Evolutionary conservation across 2,888 invertebrate genomes (phyloP), one percentile per base, ranked within the genome.

Genomic region (Junonia oenone): DNA sequence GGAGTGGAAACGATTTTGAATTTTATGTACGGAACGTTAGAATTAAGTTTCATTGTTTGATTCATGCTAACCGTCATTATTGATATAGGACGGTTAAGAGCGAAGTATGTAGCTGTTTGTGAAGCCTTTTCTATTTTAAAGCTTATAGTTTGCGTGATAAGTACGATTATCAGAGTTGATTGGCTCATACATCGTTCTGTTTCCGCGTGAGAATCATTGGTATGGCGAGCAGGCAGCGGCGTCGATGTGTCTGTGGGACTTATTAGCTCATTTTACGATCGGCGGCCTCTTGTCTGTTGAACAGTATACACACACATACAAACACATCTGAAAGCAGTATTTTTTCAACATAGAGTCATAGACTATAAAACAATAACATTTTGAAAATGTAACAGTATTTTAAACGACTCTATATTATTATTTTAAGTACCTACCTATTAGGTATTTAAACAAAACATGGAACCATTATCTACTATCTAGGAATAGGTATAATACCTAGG

Each of bases 231-330:
- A 75, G 76, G 79, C 81, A 69, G 69, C 78, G 85, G 87, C 87
- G 88, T 82, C 87, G 81, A 78, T 81, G 80, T 81, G 87, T 89
- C 87, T 88, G 83, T 85, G 72, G 77, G 78, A 77, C 78, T 83
- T 83, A 86, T 87, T 87, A 88, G 82, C 76, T 82, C 73, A 75
- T 75, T 83, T 86, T 63, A 65, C 62, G 75, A 78, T 72, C 69
- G 76, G 79, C 78, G 75, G 77, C 79, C 71, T 76, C 67, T 77
- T 73, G 81, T 78, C 78, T 81, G 68, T 68, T 56, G 60, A 63
- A 62, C 63, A 49, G 57, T 43, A 55, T 61, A 59, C 59, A 64
- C 60, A 56, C 51, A 55, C 50, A 52, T 43, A 47, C 17, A 57
- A 2, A 33, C 31, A n/a, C n/a, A 11, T 15, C 51, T 27, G 43